These are phyloP conservation scores for Leptarthrus brevirostris DNA, from an alignment of 2,888 invertebrate genomes.

Conservation along the genomic window DNA sequence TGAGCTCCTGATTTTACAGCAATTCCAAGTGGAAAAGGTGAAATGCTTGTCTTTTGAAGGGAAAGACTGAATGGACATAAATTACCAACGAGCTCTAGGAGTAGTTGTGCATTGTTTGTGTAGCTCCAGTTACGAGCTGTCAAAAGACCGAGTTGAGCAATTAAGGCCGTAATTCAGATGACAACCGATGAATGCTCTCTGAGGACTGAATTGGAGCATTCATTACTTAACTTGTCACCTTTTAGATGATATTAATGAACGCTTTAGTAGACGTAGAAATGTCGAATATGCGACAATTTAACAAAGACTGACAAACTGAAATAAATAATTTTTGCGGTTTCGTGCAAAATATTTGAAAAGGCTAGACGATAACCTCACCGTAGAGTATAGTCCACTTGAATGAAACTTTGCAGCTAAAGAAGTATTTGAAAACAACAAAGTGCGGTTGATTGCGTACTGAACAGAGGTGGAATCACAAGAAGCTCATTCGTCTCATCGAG, in stretches of 20 bases:
- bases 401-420: neutral
- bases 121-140: neutral
- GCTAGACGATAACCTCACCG: neutral
- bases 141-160: conserved; percentile 31
- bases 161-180: conserved; percentile 43
- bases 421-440: conserved; percentile 7
- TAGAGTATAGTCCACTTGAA: conserved; percentile 2
- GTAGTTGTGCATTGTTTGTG: neutral
- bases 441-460: conserved; percentile 25
- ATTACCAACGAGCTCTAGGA: conserved; percentile 33
- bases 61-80: conserved; percentile 21
- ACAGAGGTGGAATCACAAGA: conserved; percentile 23
- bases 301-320: neutral
- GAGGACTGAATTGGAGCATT: conserved; percentile 24
- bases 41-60: neutral
- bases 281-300: neutral
- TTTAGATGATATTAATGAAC: conserved; percentile 25
- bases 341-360: neutral
- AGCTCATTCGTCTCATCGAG: conserved; percentile 41
- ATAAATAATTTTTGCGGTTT: neutral
- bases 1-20: conserved; percentile 12
- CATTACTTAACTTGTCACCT: conserved; percentile 41
- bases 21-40: neutral
- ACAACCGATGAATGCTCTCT: neutral
- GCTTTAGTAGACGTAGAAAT: neutral